Evolutionary conservation across 2,113 vertebrate genomes (phyloP), one percentile per base, ranked within the genome.

Genomic region (Pycnonotus jocosus): DNA sequence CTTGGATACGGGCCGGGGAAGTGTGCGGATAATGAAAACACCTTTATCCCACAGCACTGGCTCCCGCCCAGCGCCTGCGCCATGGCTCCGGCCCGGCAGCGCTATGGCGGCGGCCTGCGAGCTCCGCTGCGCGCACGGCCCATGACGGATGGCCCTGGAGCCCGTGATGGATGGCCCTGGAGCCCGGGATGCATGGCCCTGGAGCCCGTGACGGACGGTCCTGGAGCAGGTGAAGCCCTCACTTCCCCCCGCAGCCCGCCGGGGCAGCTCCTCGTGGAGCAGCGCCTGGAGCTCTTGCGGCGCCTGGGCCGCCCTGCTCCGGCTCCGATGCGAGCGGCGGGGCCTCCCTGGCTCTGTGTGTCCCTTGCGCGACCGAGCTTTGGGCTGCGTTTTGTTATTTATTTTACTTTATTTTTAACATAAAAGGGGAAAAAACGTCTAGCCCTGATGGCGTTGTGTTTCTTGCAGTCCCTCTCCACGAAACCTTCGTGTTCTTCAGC

Each of bases 91-190:
- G 48, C 48, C 33, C 28, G 50, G 21, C 56, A 0, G 7, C 11
- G 53, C 62, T 4, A 93, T 93, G 94, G 94, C 85, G 18, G 82
- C 53, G 11, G 24, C 11, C 6, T 0, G 23, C 6, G 10, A 25
- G 6, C 0, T 0, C 0, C 0, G 23, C 6, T 17, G 2, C 1
- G 18, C 4, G 3, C 14, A 0, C 24, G 2, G 56, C 4, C 1
- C 28, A 5, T 33, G 38, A 69, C 3, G 48, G 48, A 48, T 22
- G 57, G 57, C 5, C 5, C 10, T n/a, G 47, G 18, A 35, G 56
- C 61, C 56, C 61, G 25, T 27, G 15, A 76, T 2, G 72, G 44
- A 31, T 10, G 35, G 35, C 6, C 16, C 22, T 24, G 65, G 19
- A n/a, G 53, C 72, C 62, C 61, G 84, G 65, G 76, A 76, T 9